Percentiles rank a stretch among this genome's conserved stretches.
Conservation (phyloP, 2,797 vertebrate genomes). For the Podarcis siculus region DNA sequence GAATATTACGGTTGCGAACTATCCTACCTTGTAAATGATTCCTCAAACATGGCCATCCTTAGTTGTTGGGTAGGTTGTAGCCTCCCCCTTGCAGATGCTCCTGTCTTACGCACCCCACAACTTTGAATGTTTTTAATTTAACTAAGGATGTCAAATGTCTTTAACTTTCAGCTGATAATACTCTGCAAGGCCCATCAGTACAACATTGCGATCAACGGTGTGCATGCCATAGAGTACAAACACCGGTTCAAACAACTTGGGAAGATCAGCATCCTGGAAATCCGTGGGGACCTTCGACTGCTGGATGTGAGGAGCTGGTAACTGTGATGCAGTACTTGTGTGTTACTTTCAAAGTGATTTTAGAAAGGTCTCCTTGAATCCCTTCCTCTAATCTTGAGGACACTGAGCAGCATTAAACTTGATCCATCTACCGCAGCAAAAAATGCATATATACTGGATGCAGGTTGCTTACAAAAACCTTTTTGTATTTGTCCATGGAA, state of each 20-base stretch:
- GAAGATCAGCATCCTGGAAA: constrained; percentile 78
- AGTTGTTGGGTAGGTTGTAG: not conserved
- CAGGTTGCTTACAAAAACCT: not conserved
- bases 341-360: constrained; percentile 7
- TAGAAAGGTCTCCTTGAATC: constrained; percentile 19
- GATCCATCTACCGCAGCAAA: not conserved
- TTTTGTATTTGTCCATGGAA: not conserved
- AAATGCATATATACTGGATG: not conserved
- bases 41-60: not conserved
- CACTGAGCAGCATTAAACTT: not conserved
- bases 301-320: constrained; percentile 84
- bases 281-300: constrained; percentile 83
- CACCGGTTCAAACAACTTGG: constrained; percentile 89
- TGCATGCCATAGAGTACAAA: constrained; percentile 87
- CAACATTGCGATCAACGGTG: constrained; percentile 88
- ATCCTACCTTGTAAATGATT: not conserved
- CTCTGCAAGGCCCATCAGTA: constrained; percentile 83
- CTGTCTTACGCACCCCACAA: not conserved
- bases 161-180: constrained; percentile 86
- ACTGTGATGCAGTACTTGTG: not conserved
- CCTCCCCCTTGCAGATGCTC: not conserved
- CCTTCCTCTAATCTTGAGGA: not conserved
- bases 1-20: not conserved
- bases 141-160: constrained; percentile 1
- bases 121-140: not conserved